phyloP scores from a whole-genome alignment of 2,888 invertebrate genomes.

The Leucania comma region DNA sequence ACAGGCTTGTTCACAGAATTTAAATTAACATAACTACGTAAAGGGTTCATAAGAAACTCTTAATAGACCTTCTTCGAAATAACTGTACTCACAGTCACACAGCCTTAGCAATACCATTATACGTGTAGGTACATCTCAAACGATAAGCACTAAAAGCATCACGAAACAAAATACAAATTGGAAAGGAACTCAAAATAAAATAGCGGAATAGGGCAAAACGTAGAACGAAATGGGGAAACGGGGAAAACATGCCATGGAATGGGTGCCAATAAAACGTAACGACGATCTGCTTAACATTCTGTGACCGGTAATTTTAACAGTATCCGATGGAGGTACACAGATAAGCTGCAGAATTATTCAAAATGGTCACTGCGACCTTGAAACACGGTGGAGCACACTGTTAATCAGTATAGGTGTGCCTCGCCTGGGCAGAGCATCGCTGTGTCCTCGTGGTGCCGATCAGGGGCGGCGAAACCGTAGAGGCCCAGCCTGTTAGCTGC shows the following conservation, averaged over 20 bases:
- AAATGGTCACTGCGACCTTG: too few species aligned
- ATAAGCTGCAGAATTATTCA: background rate
- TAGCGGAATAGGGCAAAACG: conserved; percentile 31
- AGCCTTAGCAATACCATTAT: background rate
- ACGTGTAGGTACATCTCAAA: conserved; percentile 11
- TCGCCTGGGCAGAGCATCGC: too few species aligned
- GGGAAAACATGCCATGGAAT: conserved; percentile 44
- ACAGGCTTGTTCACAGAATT: conserved; percentile 3
- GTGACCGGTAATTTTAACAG: conserved; percentile 32
- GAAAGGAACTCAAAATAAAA: conserved; percentile 40
- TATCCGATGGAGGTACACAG: background rate
- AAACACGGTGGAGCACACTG: too few species aligned
- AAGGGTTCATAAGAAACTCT: conserved; percentile 7
- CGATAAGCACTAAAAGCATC: conserved; percentile 29
- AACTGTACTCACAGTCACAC: background rate
- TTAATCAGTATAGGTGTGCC: too few species aligned
- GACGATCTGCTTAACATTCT: conserved; percentile 54
- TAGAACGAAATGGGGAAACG: conserved; percentile 41
- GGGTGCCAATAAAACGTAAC: conserved; percentile 50
- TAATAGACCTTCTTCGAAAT: conserved; percentile 1
- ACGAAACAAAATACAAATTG: conserved; percentile 44
- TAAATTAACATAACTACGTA: conserved; percentile 9
- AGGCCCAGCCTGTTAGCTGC: too few species aligned
- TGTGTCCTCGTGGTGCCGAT: too few species aligned
- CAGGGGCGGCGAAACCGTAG: too few species aligned